phyloP scores from a whole-genome alignment of 2,888 invertebrate species.

The Drosophila nr. medialis region DNA sequence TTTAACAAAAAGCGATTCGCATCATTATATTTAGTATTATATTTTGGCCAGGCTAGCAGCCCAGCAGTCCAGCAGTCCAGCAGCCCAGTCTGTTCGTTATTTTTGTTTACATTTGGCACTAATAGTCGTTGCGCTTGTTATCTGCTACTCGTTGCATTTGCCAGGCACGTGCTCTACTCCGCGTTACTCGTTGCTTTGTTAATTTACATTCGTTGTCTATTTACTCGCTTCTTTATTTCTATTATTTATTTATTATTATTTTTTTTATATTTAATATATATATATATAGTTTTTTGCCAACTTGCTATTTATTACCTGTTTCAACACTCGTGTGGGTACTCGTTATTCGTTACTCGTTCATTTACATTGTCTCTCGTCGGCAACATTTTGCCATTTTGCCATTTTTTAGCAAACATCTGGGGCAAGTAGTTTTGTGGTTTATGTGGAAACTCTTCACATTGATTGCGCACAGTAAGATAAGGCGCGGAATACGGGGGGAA shows the following conservation, averaged over 20 bases:
- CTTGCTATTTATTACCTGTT: background rate
- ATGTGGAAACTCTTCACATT: background rate
- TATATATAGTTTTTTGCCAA: no score
- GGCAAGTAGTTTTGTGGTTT: conserved; percentile 2
- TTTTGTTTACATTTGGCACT: background rate
- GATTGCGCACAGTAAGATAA: background rate
- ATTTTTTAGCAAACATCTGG: conserved; percentile 13
- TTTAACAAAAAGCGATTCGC: background rate
- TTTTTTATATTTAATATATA: no score
- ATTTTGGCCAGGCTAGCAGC: background rate
- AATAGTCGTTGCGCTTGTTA: background rate
- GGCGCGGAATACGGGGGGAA: no score
- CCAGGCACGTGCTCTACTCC: background rate
- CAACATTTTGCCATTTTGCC: conserved; percentile 6
- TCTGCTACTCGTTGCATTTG: background rate
- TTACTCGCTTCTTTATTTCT: background rate
- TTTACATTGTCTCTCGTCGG: background rate
- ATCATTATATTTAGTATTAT: background rate
- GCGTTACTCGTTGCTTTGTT: background rate
- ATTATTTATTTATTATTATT: no score
- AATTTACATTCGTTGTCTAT: background rate
- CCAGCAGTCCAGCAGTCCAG: no score
- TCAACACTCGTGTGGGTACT: background rate
- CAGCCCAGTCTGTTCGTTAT: background rate
- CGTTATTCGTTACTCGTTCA: background rate